Base-by-base conservation (phyloP, 1,140 invertebrate species). In the Anastrepha ludens region DNA sequence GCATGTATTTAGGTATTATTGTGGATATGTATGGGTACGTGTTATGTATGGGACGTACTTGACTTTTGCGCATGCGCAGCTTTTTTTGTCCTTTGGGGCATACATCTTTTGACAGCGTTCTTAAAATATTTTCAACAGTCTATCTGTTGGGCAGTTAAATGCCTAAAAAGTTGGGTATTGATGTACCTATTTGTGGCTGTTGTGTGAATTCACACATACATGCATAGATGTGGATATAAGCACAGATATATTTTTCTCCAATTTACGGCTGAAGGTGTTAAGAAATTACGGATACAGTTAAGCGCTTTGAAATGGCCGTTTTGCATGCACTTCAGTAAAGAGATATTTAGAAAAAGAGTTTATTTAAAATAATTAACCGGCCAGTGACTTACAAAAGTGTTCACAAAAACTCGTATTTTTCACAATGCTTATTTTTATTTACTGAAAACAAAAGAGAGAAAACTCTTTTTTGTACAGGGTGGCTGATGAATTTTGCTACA, bases 11-110 rank as follows among this genome's bases (percentile, higher is more conserved):
- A 55, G 5, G 9, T 55, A 55, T 55, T 5, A 7, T 7, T 55
- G 50, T 55, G 9, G 5, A 55, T 55, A 55, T 55, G 50, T 55
- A 55, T 11, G 50, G 11, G 11, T 62, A 4, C n/a, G 15, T 62
- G 9, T 62, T 17, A n/a, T 62, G 15, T 4, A 62, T 62, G 20
- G 39, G 0, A 29, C 64, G 15, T 20, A 55, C 47, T 58, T 58
- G 74, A 55, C 74, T 81, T 55, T 81, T 81, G 74, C 74, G 74
- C 47, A 81, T 81, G 74, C 74, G 74, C 74, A 20, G 47, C 44
- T 8, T 55, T 70, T 70, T 55, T 47, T 17, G 29, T 8, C 9
- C 74, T 15, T 55, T 44, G 8, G 70, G 70, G 41, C 41, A 44
- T 29, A 47, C 41, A 50, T 47, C 29, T 74, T 3, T 58, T 20